These are phyloP conservation scores for Psammodynastes pulverulentus DNA, from an alignment of 2,113 vertebrate genomes.

Conservation along the genomic window DNA sequence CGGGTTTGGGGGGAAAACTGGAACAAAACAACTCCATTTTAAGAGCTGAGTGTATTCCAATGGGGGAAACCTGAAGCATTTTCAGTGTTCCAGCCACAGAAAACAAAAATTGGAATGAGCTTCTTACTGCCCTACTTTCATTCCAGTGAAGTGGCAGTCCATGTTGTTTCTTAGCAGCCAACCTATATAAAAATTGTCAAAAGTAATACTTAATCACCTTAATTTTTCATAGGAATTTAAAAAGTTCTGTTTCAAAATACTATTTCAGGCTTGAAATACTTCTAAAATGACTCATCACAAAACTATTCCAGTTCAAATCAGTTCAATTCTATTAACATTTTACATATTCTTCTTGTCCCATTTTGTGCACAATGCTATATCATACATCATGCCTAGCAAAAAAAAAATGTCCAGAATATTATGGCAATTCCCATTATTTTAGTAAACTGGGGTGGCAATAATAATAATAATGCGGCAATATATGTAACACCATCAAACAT, in stretches of 20 bases:
- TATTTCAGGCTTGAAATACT: not conserved
- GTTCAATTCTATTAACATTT: not conserved
- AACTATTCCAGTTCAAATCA: not conserved
- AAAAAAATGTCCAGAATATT: not conserved
- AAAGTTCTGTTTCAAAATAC: not conserved
- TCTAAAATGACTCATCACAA: not conserved
- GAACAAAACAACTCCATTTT: not conserved
- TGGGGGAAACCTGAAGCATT: not conserved
- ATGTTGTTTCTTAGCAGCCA: not conserved
- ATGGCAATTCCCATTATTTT: not conserved
- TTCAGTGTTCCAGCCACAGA: not conserved
- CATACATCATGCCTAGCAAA: not conserved
- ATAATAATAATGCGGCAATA: no score
- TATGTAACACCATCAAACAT: no score
- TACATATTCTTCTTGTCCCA: not conserved
- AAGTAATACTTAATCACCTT: not conserved
- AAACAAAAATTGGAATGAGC: not conserved
- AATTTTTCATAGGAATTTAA: not conserved
- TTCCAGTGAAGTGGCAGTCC: not conserved
- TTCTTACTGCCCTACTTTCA: not conserved
- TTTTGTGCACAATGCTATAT: not conserved
- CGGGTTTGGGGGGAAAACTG: no score
- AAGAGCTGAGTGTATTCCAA: not conserved
- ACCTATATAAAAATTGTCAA: not conserved
- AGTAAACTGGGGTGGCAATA: not conserved